A percentile compares a stretch with the other conserved stretches of the same genome.
phyloP scores from a whole-genome alignment of 1,140 invertebrate species.

The Lordiphosa mommai region DNA sequence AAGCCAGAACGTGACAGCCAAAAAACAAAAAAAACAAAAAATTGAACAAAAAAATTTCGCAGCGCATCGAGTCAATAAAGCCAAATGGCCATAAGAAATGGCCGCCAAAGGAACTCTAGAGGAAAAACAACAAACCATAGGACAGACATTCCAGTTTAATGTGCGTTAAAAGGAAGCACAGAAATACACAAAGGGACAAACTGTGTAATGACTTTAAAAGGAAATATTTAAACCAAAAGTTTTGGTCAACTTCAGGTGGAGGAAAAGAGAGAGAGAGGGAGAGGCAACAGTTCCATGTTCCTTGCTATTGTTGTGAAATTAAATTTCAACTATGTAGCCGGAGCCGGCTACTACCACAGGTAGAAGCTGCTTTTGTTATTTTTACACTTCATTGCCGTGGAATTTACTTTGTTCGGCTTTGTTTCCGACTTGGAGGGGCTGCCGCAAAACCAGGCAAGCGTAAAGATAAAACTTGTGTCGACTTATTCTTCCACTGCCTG shows the following conservation, averaged over 20 bases:
- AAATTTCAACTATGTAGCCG: conserved; percentile 48
- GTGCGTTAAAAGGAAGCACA: conserved; percentile 44
- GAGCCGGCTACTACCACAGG: conserved; percentile 22
- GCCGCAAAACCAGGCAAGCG: conserved; percentile 46
- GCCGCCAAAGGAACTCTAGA: conserved; percentile 25
- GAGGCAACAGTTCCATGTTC: background rate
- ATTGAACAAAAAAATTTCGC: conserved; percentile 12
- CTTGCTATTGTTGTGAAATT: conserved; percentile 52
- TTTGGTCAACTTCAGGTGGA: conserved; percentile 37
- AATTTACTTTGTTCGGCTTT: conserved; percentile 57
- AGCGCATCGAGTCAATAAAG: conserved; percentile 40
- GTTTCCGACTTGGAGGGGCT: conserved; percentile 35
- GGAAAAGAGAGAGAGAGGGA: background rate
- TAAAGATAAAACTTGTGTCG: conserved; percentile 55
- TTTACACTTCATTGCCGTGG: conserved; percentile 58
- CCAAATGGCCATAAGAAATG: conserved; percentile 54
- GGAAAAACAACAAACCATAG: conserved; percentile 20
- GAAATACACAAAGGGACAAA: conserved; percentile 1
- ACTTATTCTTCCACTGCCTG: conserved; percentile 13
- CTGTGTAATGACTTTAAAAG: conserved; percentile 37
- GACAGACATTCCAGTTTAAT: conserved; percentile 47
- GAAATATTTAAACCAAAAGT: conserved; percentile 49
- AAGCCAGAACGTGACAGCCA: conserved; percentile 28
- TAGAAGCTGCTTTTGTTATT: conserved; percentile 53
- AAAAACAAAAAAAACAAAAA: conserved; percentile 1